Percentiles rank a stretch among this genome's conserved stretches.
Conservation (phyloP, 2,888 invertebrate species). For the Diloba caeruleocephala region DNA sequence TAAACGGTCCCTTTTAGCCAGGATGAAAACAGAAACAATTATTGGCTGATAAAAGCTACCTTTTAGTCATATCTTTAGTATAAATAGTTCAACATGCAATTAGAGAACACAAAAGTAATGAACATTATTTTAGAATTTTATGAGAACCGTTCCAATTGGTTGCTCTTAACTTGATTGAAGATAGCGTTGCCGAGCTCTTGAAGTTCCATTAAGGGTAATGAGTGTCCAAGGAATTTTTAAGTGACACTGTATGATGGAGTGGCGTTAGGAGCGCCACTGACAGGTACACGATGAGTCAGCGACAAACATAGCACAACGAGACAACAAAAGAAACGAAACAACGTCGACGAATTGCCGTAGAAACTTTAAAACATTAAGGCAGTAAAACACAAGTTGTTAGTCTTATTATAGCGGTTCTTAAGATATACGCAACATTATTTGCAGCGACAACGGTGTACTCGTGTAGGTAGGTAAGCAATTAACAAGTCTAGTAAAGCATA, state of each 20-base stretch:
- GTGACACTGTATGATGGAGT: conserved; percentile 80
- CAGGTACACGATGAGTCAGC: conserved; percentile 83
- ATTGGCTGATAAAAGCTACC: conserved; percentile 61
- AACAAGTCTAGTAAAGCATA: conserved; percentile 61
- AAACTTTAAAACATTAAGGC: conserved; percentile 27
- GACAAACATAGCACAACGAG: conserved; percentile 63
- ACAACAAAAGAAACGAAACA: conserved; percentile 59
- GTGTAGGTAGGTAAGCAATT: conserved; percentile 62
- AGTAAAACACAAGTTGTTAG: conserved; percentile 31
- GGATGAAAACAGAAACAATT: conserved; percentile 56
- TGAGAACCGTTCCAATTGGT: conserved; percentile 60
- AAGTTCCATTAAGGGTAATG: conserved; percentile 82
- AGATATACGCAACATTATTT: conserved; percentile 41
- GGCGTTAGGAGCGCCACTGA: conserved; percentile 76
- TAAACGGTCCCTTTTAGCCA: conserved; percentile 53
- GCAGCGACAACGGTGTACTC: conserved; percentile 51
- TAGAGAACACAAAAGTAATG: conserved; percentile 48
- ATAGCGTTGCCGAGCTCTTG: conserved; percentile 69
- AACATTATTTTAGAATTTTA: conserved; percentile 60
- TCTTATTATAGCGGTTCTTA: conserved; percentile 30
- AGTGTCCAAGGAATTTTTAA: conserved; percentile 76
- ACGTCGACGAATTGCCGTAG: conserved; percentile 41
- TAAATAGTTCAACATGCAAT: conserved; percentile 51
- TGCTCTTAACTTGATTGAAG: conserved; percentile 70
- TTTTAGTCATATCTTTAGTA: conserved; percentile 61